Base-by-base conservation (phyloP, 2,888 invertebrate species). In the Drosophila recens region DNA sequence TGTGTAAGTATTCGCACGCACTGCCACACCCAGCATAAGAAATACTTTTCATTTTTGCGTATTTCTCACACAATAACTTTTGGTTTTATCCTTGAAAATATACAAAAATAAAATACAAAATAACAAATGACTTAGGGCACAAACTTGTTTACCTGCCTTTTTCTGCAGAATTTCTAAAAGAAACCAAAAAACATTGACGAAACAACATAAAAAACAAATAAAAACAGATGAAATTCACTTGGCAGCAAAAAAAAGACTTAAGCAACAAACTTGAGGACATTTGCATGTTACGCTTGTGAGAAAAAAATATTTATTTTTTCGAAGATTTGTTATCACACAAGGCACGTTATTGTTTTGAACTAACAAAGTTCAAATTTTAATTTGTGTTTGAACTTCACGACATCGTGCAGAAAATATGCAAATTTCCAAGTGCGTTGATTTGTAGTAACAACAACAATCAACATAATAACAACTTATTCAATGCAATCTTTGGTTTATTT, bases 61-160 rank as follows among this genome's bases (percentile, higher is more conserved):
- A 45, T 75, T 86, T 85, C 83, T 67, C 79, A 70, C 66, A 79
- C 72, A 43, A n/a, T 9, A 51, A 75, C 40, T 38, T 66, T 68
- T 48, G 34, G 49, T 36, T 65, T 51, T 75, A 85, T 85, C 87
- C 89, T 87, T 87, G 89, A 75, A 79, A 79, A 57, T 33, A 48
- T 49, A 43, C 59, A 23, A 38, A 54, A 11, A 62, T 3, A 72
- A 72, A 45, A 67, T 38, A 9, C 34, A 11, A 62, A 80, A 75
- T 72, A 36, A 36, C 87, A 81, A 89, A 89, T 74, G 74, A 75
- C 72, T 83, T 72, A 70, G 72, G 67, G 46, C 65, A 67, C 67
- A 78, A 80, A 78, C 72, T 82, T 67, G 79, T 65, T 68, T 76
- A 70, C 38, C 57, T 70, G 66, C 51, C 49, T 68, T 59, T 74